A percentile compares a stretch with the other conserved stretches of the same genome.
phyloP scores from a whole-genome alignment of 2,113 vertebrate genomes.

The Trichechus manatus region DNA sequence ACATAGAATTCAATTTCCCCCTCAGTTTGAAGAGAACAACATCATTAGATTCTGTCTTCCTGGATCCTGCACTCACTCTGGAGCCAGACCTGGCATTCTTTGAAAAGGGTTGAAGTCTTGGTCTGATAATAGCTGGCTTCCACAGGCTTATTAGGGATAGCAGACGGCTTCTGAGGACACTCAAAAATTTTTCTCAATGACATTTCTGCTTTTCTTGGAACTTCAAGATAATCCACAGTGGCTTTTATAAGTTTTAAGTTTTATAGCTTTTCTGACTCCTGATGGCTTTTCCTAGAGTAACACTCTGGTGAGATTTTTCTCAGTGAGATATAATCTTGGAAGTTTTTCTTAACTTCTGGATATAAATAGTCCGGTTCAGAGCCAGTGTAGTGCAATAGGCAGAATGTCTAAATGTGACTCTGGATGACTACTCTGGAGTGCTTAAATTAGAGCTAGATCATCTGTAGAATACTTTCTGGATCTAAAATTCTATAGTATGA shows the following conservation, averaged over 20 bases:
- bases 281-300: not conserved
- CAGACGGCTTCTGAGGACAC: not conserved
- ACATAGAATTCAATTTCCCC: not conserved
- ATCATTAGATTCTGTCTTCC: not conserved
- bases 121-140: too few relatives aligned
- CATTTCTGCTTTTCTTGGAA: not conserved
- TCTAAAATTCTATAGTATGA: not conserved
- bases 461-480: not conserved
- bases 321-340: not conserved
- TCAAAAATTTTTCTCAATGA: not conserved
- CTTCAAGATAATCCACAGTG: not conserved
- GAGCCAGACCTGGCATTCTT: too few relatives aligned
- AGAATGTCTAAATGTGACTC: not conserved
- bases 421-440: too few relatives aligned
- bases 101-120: not conserved
- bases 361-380: not conserved
- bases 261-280: not conserved
- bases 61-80: not conserved
- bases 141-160: fast-evolving
- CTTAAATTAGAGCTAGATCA: not conserved
- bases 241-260: not conserved
- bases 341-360: not conserved
- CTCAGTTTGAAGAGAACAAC: not conserved
- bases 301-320: not conserved
- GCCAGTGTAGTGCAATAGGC: fast-evolving